A percentile compares a stretch with the other conserved stretches of the same genome.
These are phyloP conservation scores for Arbacia lixula DNA, from an alignment of 53 echinoderm and acorn worm species.

Conservation along the genomic window DNA sequence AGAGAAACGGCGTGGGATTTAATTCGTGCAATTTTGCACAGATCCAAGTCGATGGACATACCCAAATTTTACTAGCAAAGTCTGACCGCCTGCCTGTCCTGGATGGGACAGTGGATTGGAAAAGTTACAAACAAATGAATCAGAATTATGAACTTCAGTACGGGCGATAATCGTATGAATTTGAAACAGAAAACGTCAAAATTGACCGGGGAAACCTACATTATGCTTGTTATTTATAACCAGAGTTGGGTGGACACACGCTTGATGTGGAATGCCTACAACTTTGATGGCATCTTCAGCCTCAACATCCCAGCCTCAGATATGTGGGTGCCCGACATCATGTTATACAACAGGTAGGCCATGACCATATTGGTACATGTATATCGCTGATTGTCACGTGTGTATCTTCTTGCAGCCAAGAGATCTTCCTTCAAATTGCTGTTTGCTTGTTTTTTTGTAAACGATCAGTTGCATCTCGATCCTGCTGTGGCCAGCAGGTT, in stretches of 20 bases:
- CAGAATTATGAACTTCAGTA: neutral
- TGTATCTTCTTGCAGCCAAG: no score
- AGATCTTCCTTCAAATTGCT: neutral
- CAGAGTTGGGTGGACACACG: neutral
- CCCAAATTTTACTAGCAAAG: no score
- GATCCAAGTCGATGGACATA: no score
- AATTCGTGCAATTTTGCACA: no score
- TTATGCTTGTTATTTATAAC: no score
- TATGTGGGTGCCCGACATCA: conserved; percentile 11
- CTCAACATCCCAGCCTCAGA: neutral
- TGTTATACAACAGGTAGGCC: conserved; percentile 43
- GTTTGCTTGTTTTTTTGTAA: neutral
- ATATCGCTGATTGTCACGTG: neutral
- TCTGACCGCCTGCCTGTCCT: no score
- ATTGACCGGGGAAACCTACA: no score
- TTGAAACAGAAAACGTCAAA: no score
- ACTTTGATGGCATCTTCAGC: neutral
- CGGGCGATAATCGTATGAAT: no score
- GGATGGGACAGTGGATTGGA: no score
- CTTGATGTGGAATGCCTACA: neutral
- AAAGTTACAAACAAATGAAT: neutral
- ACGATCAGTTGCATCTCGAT: neutral
- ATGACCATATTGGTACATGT: neutral
- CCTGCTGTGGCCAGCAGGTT: no score
- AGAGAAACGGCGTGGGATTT: no score